Base-by-base conservation (phyloP, 2,888 invertebrate species). In the Xanthorhoe spadicearia region DNA sequence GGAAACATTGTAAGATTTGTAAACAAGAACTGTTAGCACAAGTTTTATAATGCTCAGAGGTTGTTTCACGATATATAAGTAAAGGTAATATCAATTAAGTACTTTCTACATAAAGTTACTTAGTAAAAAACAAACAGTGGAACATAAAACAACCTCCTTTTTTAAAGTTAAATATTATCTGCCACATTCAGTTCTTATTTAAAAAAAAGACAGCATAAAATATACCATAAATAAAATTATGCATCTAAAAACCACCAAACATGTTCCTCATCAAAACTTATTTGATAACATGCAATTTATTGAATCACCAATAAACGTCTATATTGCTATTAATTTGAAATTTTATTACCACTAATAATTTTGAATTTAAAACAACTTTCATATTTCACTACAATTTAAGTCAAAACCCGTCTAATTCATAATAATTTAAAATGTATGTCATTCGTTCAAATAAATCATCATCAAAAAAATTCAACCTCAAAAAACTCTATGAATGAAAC, bases 401-500 rank as follows among this genome's bases (percentile, higher is more conserved):
- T 46, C 28, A 5, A 50, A 63, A 57, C 57, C 52, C 10, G 57
- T 57, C 38, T 43, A 18, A 23, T 28, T 13, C 55, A 48, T 56
- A 23, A 46, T 17, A 10, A 51, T 43, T 32, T 38, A 17, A 46
- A 58, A 58, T 58, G 54, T 62, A n/a, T 62, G 62, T 48, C 62
- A 55, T 1, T n/a, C 17, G n/a, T 23, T 52, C 58, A 32, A 17
- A 51, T 60, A 60, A 60, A 60, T 53, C 63, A 57, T 57, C 32
- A 53, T 46, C 61, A 17, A 19, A 43, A 49, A 55, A 19, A 59
- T 53, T 8, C 49, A 54, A 61, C 64, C 54, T 57, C 58, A 66
- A 72, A 67, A 64, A 55, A 52, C 60, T 61, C 28, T 51, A 52
- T 54, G 56, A 55, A 60, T 66, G 28, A 52, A 62, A 60, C 9